Percentiles rank a stretch among this genome's conserved stretches.
Evolutionary conservation across 2,888 invertebrate species (phyloP).

Genomic region (Macrophya alboannulata): DNA sequence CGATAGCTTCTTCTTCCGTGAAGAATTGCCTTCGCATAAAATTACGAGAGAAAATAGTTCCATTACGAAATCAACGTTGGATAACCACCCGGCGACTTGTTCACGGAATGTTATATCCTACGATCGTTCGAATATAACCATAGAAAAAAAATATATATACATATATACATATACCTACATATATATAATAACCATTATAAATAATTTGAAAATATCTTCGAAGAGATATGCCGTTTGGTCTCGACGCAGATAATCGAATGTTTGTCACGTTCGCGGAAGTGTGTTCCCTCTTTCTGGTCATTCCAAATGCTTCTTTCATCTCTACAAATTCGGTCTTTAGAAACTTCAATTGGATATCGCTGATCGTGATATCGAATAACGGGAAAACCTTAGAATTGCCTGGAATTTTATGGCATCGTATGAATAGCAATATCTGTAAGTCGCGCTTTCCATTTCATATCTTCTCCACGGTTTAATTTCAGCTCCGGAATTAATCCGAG

Average conservation of each 20-base stretch:
- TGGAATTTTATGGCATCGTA: neutral
- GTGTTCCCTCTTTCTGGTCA: slow-evolving; percentile 25
- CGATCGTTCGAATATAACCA: neutral
- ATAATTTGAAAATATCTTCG: neutral
- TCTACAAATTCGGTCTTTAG: neutral
- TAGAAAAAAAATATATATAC: no score
- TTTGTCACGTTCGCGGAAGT: slow-evolving; percentile 59
- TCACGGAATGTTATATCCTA: slow-evolving; percentile 7
- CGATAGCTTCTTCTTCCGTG: slow-evolving; percentile 54
- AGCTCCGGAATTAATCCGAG: neutral
- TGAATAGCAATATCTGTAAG: slow-evolving; percentile 2
- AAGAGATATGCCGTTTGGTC: neutral
- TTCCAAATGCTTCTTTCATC: neutral
- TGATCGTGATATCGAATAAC: neutral
- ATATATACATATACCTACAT: no score
- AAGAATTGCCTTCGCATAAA: slow-evolving; percentile 51
- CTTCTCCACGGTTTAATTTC: slow-evolving; percentile 27
- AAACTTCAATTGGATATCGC: neutral
- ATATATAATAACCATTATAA: neutral
- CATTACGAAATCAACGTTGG: slow-evolving; percentile 51
- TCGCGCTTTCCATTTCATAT: slow-evolving; percentile 54
- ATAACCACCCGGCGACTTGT: slow-evolving; percentile 39
- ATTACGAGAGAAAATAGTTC: slow-evolving; percentile 55
- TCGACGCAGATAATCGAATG: neutral
- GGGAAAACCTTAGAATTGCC: neutral